Conservation (phyloP, 2,113 vertebrate genomes). For the Pterophyllum scalare region DNA sequence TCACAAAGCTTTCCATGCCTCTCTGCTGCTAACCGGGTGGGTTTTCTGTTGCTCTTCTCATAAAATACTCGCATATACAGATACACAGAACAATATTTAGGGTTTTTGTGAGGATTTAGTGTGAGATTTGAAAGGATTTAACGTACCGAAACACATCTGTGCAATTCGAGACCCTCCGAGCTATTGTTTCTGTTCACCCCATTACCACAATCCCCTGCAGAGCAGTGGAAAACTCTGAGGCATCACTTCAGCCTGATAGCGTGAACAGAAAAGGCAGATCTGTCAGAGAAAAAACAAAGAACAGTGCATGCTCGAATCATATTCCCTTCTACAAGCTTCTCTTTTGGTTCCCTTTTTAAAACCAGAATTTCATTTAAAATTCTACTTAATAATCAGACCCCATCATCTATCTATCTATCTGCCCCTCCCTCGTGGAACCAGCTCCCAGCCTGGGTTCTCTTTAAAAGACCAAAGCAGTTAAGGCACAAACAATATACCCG, state of each 20-base stretch:
- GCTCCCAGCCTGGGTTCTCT: no score
- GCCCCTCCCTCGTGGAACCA: no score
- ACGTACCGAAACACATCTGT: neutral
- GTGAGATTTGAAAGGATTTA: neutral
- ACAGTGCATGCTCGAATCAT: neutral
- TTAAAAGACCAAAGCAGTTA: no score
- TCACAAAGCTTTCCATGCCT: neutral
- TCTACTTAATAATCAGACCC: no score
- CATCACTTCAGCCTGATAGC: constrained; percentile 2
- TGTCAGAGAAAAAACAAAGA: neutral
- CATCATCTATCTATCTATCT: no score
- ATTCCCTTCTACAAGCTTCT: neutral
- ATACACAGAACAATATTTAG: neutral
- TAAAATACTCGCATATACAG: no score
- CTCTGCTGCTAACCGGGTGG: fast-evolving
- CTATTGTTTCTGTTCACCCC: constrained; percentile 16
- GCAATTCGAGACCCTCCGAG: neutral
- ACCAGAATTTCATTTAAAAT: neutral
- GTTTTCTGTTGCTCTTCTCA: neutral
- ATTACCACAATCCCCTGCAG: constrained; percentile 45
- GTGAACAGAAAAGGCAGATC: neutral
- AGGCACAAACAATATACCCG: no score
- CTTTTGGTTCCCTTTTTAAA: neutral
- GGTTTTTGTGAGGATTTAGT: neutral
- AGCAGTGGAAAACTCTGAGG: neutral